Base-by-base conservation (phyloP, 1,140 invertebrate genomes). In the Cherax quadricarinatus region DNA sequence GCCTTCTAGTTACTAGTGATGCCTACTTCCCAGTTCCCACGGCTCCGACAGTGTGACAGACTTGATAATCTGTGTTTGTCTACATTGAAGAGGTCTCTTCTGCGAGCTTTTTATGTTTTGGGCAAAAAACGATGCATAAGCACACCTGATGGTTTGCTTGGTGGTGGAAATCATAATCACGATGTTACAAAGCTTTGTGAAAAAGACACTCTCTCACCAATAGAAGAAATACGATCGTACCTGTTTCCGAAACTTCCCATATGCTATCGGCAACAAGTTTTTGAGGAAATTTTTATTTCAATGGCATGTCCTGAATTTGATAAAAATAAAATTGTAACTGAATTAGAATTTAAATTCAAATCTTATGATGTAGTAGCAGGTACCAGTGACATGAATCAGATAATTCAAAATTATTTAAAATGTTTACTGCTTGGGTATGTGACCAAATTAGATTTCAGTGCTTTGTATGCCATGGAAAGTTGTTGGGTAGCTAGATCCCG, bases 381-480 rank as follows among this genome's bases (percentile, higher is more conserved):
- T 4, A 82, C 80, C 4, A 82, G 51, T 49, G 12, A 82, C 49
- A 82, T 82, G 80, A 82, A 57, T 24, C 80, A 51, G 48, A 53
- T 53, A 21, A 82, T 82, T 48, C 48, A 82, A 53, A 24, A 18
- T 51, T 82, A 51, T 53, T 82, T 82, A 53, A 82, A 82, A n/a
- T 82, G 80, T 82, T 53, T 82, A 7, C n/a, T 82, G 48, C 48
- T 82, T 82, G 80, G 80, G 4, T 82, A 82, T 82, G 80, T 82
- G 9, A 51, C 80, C 4, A 82, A 53, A 21, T 10, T 82, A 24
- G 80, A 82, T n/a, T 53, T 51, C 53, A 53, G 80, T 82, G 51
- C 12, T 4, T 49, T 51, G 9, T 82, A 82, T 82, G 48, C 21
- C 6, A 12, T 6, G 10, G 80, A 82, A 82, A 51, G 80, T 21